Evolutionary conservation across 1,140 invertebrate genomes (phyloP).

Genomic region (Chironomus striatipennis): DNA sequence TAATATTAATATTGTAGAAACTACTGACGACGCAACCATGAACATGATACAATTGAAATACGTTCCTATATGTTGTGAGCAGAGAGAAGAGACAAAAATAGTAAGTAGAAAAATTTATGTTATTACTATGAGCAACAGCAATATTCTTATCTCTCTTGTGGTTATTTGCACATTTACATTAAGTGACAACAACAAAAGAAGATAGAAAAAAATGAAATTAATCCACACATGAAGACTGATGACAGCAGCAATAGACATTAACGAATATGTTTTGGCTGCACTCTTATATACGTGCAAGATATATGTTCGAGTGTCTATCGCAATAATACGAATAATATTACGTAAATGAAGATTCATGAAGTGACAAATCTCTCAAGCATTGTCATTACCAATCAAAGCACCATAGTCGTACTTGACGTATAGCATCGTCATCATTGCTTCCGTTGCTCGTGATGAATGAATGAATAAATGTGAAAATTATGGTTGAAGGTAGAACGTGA

Average conservation of each 20-base stretch:
- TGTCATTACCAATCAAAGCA: not conserved
- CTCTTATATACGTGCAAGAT: not conserved
- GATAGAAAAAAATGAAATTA: too few relatives aligned
- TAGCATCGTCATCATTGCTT: too few relatives aligned
- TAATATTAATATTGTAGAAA: constrained; percentile 96
- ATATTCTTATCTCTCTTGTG: too few relatives aligned
- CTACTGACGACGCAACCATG: constrained; percentile 97
- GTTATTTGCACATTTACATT: not conserved
- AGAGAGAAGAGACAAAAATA: not conserved
- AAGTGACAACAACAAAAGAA: not conserved
- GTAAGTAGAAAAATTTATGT: not conserved
- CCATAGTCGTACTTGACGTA: too few relatives aligned
- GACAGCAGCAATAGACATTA: not conserved
- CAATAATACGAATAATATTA: not conserved
- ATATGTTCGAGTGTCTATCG: not conserved
- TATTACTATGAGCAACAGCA: not conserved
- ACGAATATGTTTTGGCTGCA: not conserved
- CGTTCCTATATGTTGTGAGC: constrained; percentile 52
- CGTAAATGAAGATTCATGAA: constrained; percentile 8
- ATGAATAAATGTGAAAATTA: constrained; percentile 7
- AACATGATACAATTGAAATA: constrained; percentile 99
- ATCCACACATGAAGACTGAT: not conserved
- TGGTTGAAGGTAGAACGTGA: not conserved
- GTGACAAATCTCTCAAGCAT: not conserved
- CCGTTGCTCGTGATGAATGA: not conserved